Conservation (phyloP, 92 coral and sea anemone species). For the Pocillopora grandis region DNA sequence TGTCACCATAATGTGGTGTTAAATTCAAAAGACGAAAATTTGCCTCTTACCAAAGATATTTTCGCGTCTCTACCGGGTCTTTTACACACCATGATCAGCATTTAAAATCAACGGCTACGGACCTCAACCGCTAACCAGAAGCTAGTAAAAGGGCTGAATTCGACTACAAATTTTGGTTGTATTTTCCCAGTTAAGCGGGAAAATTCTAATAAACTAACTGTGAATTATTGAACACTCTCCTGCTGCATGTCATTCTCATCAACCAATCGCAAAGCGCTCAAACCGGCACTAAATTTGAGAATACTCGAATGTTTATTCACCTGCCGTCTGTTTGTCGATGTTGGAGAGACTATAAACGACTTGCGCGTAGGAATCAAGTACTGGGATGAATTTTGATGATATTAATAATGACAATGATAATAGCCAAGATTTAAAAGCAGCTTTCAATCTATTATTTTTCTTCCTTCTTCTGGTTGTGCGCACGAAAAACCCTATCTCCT, state of each 20-base stretch:
- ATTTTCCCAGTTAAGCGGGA: neutral
- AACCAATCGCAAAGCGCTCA: constrained; percentile 13
- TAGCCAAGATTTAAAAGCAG: too few species aligned
- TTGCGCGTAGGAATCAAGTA: neutral
- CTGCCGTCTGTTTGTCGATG: neutral
- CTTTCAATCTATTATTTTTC: too few species aligned
- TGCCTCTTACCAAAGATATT: constrained; percentile 19
- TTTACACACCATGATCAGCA: constrained; percentile 6
- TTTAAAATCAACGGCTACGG: neutral
- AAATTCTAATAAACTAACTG: neutral
- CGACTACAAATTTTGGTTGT: neutral
- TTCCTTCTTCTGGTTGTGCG: too few species aligned
- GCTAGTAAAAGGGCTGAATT: neutral
- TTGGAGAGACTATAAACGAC: neutral
- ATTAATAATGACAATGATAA: too few species aligned
- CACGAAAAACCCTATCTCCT: too few species aligned
- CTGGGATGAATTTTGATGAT: too few species aligned
- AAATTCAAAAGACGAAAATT: neutral
- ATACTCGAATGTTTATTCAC: neutral
- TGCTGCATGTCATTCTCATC: neutral
- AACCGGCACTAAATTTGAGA: neutral
- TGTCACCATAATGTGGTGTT: neutral
- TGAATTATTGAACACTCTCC: constrained; percentile 30
- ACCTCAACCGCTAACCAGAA: too few species aligned
- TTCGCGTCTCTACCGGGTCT: neutral